These are phyloP conservation scores for Rhynchonycteris naso DNA, from an alignment of 2,797 vertebrate species.

Conservation along the genomic window DNA sequence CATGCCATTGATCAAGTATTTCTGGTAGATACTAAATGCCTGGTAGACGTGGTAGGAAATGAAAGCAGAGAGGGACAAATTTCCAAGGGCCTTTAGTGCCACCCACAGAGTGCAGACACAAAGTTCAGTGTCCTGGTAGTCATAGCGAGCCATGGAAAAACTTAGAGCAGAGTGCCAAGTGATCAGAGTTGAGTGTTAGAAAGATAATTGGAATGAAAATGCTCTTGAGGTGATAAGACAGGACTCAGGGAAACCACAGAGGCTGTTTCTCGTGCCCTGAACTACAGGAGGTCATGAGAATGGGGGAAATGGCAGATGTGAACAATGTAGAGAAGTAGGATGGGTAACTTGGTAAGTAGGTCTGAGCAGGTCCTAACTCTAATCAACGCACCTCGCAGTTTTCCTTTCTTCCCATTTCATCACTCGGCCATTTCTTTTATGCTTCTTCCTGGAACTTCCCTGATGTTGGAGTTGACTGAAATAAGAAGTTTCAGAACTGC, in stretches of 20 bases:
- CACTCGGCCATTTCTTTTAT: background rate
- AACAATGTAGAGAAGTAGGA: background rate
- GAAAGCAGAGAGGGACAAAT: background rate
- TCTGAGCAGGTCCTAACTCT: background rate
- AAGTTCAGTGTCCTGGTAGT: background rate
- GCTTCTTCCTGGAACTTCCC: background rate
- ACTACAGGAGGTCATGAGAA: background rate
- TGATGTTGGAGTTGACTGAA: no score
- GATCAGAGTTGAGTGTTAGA: background rate
- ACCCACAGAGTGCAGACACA: background rate
- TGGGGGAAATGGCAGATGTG: background rate
- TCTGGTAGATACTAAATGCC: background rate
- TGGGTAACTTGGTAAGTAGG: background rate
- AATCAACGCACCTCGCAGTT: background rate
- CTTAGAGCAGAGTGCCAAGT: background rate
- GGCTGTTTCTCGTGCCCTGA: background rate
- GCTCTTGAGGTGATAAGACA: background rate
- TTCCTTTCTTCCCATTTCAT: background rate
- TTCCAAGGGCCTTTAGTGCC: background rate
- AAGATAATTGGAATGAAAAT: background rate
- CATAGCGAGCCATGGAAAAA: background rate
- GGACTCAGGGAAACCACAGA: background rate
- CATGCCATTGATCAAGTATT: background rate
- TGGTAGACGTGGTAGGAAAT: background rate
- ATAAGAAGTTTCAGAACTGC: background rate